A percentile compares a stretch with the other conserved stretches of the same genome.
These are phyloP conservation scores for Drosophila quinaria DNA, from an alignment of 2,888 invertebrate genomes.

Conservation along the genomic window DNA sequence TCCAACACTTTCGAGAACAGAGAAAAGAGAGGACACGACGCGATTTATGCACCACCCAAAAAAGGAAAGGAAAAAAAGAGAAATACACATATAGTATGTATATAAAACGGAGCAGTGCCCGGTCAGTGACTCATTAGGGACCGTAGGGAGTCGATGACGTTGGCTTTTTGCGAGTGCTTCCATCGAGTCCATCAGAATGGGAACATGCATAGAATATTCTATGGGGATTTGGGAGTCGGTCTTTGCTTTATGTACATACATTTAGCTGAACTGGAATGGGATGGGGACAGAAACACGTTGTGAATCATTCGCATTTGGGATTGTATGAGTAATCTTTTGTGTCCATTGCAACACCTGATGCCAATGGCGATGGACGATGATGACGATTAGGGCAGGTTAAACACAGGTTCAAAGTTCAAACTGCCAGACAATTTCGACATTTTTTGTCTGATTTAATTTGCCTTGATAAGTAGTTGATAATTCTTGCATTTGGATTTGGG, in stretches of 20 bases:
- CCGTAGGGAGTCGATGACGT: slow-evolving; percentile 23
- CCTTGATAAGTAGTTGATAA: neutral
- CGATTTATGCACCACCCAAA: slow-evolving; percentile 32
- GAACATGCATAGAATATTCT: slow-evolving; percentile 37
- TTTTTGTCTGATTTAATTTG: slow-evolving; percentile 7
- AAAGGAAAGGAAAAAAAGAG: neutral
- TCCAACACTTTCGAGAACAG: slow-evolving; percentile 18
- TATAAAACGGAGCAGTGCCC: slow-evolving; percentile 34
- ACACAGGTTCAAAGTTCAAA: slow-evolving; percentile 63
- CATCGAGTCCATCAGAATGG: slow-evolving; percentile 13
- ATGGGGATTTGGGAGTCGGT: slow-evolving; percentile 14
- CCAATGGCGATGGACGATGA: slow-evolving; percentile 6
- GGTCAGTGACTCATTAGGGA: slow-evolving; percentile 74
- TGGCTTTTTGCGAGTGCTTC: neutral
- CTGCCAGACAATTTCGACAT: slow-evolving; percentile 27
- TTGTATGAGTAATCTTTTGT: slow-evolving; percentile 61
- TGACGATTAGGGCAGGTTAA: slow-evolving; percentile 34
- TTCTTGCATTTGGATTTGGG: neutral
- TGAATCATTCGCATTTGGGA: slow-evolving; percentile 43
- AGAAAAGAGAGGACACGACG: slow-evolving; percentile 30
- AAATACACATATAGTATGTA: neutral
- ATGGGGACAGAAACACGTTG: slow-evolving; percentile 9
- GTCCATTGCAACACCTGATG: slow-evolving; percentile 60
- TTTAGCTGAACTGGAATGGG: slow-evolving; percentile 19
- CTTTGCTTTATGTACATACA: slow-evolving; percentile 35